Percentiles rank a stretch among this genome's conserved stretches.
Evolutionary conservation across 2,797 vertebrate genomes (phyloP).

Genomic region (Chiroxiphia lanceolata): DNA sequence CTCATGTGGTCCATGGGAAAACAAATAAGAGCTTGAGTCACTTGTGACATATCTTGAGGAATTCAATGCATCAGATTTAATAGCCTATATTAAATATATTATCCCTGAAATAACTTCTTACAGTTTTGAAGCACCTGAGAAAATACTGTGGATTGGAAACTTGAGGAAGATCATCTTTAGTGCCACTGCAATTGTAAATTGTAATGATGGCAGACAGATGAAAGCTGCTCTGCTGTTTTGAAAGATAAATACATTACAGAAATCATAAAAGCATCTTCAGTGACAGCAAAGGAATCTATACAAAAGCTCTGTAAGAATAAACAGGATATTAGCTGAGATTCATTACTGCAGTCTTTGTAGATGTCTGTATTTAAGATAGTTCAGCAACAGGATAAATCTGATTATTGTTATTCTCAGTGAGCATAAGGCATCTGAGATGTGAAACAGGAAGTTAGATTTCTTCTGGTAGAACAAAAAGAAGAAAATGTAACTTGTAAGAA

Average conservation of each 20-base stretch:
- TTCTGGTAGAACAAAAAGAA: background rate
- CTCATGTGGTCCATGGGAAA: background rate
- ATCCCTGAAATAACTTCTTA: conserved; percentile 63
- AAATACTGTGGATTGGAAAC: conserved; percentile 64
- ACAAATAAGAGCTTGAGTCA: conserved; percentile 29
- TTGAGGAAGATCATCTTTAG: conserved; percentile 71
- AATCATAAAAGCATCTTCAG: conserved; percentile 59
- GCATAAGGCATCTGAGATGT: background rate
- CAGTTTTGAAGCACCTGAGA: conserved; percentile 63
- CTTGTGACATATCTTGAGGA: background rate
- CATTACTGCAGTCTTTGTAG: conserved; percentile 6
- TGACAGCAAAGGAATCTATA: conserved; percentile 55
- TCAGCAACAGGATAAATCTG: conserved; percentile 3
- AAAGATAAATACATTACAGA: conserved; percentile 68
- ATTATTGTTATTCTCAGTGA: background rate
- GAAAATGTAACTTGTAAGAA: background rate
- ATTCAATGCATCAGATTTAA: conserved; percentile 68
- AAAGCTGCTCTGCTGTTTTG: conserved; percentile 56
- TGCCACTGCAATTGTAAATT: conserved; percentile 61
- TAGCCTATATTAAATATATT: conserved; percentile 59
- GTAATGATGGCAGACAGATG: conserved; percentile 68
- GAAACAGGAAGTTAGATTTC: conserved; percentile 1
- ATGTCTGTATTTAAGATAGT: conserved; percentile 22
- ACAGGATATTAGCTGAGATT: conserved; percentile 50
- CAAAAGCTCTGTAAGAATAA: conserved; percentile 42